A percentile compares a stretch with the other conserved stretches of the same genome.
phyloP scores from a whole-genome alignment of 2,797 vertebrate genomes.

The Paguma larvata region DNA sequence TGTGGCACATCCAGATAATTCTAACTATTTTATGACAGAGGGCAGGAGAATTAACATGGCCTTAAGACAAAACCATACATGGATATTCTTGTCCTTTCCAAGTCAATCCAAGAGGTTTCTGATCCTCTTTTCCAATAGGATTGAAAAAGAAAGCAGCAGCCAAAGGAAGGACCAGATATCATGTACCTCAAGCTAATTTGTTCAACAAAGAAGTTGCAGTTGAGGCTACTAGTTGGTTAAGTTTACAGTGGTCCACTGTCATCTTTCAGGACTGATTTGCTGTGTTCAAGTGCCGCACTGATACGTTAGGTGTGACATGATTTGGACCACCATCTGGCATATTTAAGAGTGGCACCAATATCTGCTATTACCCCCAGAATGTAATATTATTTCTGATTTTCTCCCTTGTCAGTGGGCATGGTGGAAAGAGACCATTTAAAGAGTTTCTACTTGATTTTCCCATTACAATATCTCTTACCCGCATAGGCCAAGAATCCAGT shows the following conservation, averaged over 20 bases:
- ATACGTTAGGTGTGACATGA: background rate
- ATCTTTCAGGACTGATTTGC: background rate
- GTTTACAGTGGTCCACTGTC: background rate
- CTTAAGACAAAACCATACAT: background rate
- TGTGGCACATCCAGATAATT: background rate
- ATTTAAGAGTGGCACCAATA: background rate
- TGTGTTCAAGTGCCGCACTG: background rate
- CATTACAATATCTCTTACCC: background rate
- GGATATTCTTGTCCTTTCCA: background rate
- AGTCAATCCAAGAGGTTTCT: background rate
- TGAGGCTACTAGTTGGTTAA: background rate
- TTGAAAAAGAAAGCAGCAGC: background rate
- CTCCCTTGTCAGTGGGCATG: background rate
- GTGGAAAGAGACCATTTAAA: background rate
- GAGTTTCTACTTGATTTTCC: background rate
- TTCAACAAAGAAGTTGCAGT: background rate
- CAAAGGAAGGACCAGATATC: background rate
- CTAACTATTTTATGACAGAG: background rate
- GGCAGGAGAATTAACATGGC: background rate
- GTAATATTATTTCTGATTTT: slow-evolving; percentile 34
- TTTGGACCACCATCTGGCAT: background rate
- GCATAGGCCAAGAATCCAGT: background rate
- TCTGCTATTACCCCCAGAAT: background rate
- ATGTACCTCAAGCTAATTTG: background rate
- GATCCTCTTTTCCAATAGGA: background rate